Evolutionary conservation across 2,797 vertebrate species (phyloP).

Genomic region (Manis javanica): DNA sequence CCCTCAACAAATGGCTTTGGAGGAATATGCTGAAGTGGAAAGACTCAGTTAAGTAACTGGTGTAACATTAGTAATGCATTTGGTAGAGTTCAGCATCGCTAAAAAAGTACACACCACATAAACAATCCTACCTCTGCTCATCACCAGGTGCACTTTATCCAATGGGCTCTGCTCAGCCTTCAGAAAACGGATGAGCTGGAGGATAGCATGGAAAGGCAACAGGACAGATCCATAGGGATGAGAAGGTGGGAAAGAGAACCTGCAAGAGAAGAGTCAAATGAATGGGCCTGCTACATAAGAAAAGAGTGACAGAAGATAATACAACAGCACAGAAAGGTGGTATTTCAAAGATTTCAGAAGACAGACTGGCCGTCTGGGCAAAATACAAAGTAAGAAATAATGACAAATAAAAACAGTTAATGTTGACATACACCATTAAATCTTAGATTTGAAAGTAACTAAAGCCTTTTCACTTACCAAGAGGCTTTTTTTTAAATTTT

Average conservation of each 20-base stretch:
- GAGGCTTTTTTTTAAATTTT: background rate
- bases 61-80: background rate
- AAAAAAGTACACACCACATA: background rate
- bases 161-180: background rate
- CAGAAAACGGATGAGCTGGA: background rate
- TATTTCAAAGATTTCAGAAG: background rate
- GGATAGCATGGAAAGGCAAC: background rate
- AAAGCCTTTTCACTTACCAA: background rate
- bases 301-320: background rate
- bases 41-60: background rate
- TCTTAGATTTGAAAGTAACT: background rate
- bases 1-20: background rate
- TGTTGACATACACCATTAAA: background rate
- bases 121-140: slow-evolving; percentile 40
- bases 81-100: background rate
- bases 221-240: background rate
- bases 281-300: background rate
- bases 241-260: background rate
- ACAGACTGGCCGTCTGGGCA: background rate
- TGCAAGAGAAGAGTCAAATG: background rate
- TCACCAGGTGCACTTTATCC: background rate
- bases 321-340: background rate
- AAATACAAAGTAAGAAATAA: slow-evolving; percentile 19
- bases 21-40: background rate
- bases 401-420: background rate